Evolutionary conservation across 2,113 vertebrate genomes (phyloP).

Genomic region (Lophochroa leadbeateri): DNA sequence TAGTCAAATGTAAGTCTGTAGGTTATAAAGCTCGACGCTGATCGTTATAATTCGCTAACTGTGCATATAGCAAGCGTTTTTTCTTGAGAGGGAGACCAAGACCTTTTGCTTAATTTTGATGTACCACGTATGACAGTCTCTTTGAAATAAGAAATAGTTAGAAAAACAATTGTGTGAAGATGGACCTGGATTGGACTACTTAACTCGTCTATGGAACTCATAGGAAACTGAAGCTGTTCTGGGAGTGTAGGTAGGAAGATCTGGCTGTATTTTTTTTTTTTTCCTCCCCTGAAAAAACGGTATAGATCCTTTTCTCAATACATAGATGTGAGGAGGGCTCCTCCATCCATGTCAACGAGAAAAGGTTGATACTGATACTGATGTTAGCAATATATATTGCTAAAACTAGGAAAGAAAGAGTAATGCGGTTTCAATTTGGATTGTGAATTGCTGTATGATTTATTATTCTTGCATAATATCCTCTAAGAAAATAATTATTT

Average conservation of each 20-base stretch:
- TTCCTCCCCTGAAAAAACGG: not conserved
- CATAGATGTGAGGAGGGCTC: not conserved
- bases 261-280: not conserved
- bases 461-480: not conserved
- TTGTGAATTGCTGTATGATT: not conserved
- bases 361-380: not conserved
- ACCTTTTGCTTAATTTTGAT: not conserved
- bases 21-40: not conserved
- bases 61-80: not conserved
- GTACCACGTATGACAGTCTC: accelerated
- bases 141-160: not conserved
- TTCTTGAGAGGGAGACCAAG: not conserved
- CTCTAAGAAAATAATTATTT: not conserved
- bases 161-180: not conserved
- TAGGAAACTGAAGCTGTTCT: not conserved
- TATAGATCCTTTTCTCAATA: not conserved
- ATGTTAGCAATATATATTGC: not conserved
- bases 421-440: not conserved
- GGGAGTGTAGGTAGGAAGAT: not conserved
- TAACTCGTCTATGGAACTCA: not conserved
- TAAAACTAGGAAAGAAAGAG: not conserved
- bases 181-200: not conserved
- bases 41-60: not conserved
- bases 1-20: not conserved
- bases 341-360: not conserved